Conservation (phyloP, 2,888 invertebrate genomes). For the Meta bourneti region DNA sequence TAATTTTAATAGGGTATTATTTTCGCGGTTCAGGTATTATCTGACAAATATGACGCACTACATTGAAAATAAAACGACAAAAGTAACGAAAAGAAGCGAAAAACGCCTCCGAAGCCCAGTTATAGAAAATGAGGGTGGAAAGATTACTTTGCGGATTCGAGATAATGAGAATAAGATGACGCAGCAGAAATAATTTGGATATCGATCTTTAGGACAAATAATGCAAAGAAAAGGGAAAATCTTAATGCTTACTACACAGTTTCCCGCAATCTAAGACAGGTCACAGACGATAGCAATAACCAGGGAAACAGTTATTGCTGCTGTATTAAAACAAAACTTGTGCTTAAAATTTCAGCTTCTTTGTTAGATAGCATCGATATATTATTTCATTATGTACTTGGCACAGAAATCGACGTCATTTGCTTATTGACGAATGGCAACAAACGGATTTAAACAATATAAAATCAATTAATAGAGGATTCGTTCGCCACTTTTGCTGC, state of each 20-base stretch:
- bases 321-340: neutral
- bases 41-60: slow-evolving; percentile 7
- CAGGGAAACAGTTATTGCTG: neutral
- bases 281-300: neutral
- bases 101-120: neutral
- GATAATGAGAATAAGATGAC: slow-evolving; percentile 53
- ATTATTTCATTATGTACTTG: no score
- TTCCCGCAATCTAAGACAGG: neutral
- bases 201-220: slow-evolving; percentile 32
- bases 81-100: neutral
- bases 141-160: slow-evolving; percentile 33
- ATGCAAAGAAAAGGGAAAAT: neutral
- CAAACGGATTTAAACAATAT: no score
- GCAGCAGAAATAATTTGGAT: slow-evolving; percentile 58
- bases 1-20: slow-evolving; percentile 4
- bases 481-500: no score
- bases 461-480: no score
- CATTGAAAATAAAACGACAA: neutral
- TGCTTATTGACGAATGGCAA: no score
- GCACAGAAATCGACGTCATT: no score
- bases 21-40: slow-evolving; percentile 24
- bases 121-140: neutral
- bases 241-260: neutral
- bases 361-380: no score
- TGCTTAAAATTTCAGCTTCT: neutral